Conservation (phyloP, 2,113 vertebrate species). For the Sapajus apella region DNA sequence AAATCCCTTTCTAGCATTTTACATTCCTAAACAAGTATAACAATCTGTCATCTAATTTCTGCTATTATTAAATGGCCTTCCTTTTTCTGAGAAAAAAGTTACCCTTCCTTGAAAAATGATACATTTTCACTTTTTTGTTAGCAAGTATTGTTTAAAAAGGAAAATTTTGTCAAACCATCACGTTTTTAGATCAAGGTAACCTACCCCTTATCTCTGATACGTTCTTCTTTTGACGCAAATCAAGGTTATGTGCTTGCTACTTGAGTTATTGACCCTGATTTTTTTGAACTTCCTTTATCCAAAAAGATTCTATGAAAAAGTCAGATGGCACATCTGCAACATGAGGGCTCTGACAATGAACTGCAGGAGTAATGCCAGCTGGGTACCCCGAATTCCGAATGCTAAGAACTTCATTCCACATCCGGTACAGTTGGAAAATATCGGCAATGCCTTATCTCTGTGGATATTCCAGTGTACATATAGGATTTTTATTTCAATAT, state of each 20-base stretch:
- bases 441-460: background rate
- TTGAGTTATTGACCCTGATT: background rate
- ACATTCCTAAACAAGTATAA: background rate
- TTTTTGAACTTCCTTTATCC: background rate
- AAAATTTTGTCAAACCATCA: background rate
- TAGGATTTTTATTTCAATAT: constrained; percentile 42
- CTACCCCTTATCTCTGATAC: background rate
- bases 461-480: constrained; percentile 21
- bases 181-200: background rate
- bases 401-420: background rate
- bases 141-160: background rate
- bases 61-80: background rate
- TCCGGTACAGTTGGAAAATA: constrained; percentile 18
- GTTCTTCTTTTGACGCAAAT: background rate
- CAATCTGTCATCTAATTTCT: background rate
- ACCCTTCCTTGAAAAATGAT: background rate
- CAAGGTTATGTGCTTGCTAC: background rate
- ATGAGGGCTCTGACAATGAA: background rate
- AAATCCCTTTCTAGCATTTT: background rate
- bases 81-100: background rate
- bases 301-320: background rate
- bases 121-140: background rate
- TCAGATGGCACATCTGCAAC: background rate
- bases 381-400: background rate
- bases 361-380: background rate